Evolutionary conservation across 1,140 invertebrate genomes (phyloP).

Genomic region (Ips nitidus): DNA sequence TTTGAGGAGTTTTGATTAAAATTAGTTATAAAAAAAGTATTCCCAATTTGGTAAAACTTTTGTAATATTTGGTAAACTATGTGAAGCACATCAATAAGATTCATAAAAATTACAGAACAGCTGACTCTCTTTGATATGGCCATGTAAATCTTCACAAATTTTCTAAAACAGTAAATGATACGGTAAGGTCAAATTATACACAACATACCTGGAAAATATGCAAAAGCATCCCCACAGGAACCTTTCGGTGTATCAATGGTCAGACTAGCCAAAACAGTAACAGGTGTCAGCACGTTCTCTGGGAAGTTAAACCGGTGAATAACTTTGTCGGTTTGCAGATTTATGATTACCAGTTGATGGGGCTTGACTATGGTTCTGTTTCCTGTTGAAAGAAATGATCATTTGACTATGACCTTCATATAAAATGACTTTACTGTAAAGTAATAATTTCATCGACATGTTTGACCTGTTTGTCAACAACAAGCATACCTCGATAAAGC

Average conservation of each 20-base stretch:
- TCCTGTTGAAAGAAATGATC: conserved; percentile 49
- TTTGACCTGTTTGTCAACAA: too few relatives aligned
- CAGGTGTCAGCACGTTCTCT: conserved; percentile 50
- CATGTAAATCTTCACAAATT: not conserved
- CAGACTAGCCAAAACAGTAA: conserved; percentile 61
- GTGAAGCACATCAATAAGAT: too few relatives aligned
- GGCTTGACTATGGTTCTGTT: conserved; percentile 59
- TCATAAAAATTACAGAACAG: too few relatives aligned
- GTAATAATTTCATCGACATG: too few relatives aligned
- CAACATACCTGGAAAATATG: conserved; percentile 63
- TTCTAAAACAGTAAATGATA: not conserved
- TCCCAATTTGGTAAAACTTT: too few relatives aligned
- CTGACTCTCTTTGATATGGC: too few relatives aligned
- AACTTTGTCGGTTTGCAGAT: conserved; percentile 60
- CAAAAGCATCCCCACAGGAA: conserved; percentile 65
- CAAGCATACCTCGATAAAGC: too few relatives aligned
- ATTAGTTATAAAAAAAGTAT: too few relatives aligned
- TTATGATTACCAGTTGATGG: conserved; percentile 65
- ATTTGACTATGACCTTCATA: not conserved
- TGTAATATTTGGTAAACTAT: too few relatives aligned
- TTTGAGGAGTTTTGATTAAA: too few relatives aligned
- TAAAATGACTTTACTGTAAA: conserved; percentile 2
- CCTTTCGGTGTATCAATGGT: conserved; percentile 62
- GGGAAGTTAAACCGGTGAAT: conserved; percentile 54
- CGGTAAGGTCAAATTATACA: not conserved